These are phyloP conservation scores for Drosophila subquinaria DNA, from an alignment of 2,888 invertebrate species.

Conservation along the genomic window DNA sequence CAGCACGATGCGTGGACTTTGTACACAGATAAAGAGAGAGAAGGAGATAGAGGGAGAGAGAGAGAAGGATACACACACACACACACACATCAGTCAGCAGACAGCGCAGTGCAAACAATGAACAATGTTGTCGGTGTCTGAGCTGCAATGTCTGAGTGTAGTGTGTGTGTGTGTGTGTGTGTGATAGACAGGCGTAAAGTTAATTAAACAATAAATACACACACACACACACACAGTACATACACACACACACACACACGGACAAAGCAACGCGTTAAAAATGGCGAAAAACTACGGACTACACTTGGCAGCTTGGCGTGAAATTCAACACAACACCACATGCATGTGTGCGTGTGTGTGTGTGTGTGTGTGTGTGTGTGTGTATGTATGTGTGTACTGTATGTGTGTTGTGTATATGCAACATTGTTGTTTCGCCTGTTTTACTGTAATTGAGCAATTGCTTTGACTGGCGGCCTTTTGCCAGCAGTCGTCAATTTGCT, in stretches of 20 bases:
- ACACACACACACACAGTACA: slow-evolving; percentile 26
- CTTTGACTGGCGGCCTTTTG: slow-evolving; percentile 50
- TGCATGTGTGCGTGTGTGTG: slow-evolving; percentile 39
- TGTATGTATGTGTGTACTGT: slow-evolving; percentile 26
- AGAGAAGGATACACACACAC: slow-evolving; percentile 5
- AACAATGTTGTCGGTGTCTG: slow-evolving; percentile 31
- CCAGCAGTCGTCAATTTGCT: slow-evolving; percentile 53
- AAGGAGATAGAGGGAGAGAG: too few relatives aligned
- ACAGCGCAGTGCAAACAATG: slow-evolving; percentile 58
- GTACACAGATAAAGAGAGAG: slow-evolving; percentile 18
- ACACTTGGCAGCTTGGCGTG: slow-evolving; percentile 80
- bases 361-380: slow-evolving; percentile 19
- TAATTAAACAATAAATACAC: slow-evolving; percentile 72
- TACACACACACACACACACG: slow-evolving; percentile 6
- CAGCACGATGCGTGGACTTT: slow-evolving; percentile 64
- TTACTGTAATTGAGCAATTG: slow-evolving; percentile 79
- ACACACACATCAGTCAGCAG: slow-evolving; percentile 34
- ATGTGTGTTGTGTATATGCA: slow-evolving; percentile 32
- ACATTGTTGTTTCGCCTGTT: slow-evolving; percentile 51
- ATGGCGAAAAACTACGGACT: slow-evolving; percentile 79
- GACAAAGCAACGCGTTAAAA: slow-evolving; percentile 67
- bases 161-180: slow-evolving; percentile 39
- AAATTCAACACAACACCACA: slow-evolving; percentile 79
- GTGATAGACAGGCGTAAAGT: slow-evolving; percentile 80
- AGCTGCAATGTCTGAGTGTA: slow-evolving; percentile 20